phyloP scores from a whole-genome alignment of 1,140 invertebrate species.

The Drosophila murphyi region DNA sequence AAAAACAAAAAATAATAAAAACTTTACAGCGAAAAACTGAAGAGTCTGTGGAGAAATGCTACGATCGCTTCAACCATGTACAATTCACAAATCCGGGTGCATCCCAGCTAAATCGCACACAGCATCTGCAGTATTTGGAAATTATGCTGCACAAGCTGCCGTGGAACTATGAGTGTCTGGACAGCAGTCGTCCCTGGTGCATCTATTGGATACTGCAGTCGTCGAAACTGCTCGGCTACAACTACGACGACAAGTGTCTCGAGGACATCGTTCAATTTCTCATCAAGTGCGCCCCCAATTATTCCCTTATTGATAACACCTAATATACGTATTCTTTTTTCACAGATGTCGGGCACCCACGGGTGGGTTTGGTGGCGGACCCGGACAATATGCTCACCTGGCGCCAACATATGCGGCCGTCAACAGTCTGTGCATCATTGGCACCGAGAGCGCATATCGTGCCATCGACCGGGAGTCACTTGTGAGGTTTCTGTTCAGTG shows the following conservation, averaged over 20 bases:
- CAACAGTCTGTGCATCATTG: conserved; percentile 95
- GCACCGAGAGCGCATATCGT: conserved; percentile 93
- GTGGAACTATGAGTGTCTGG: conserved; percentile 91
- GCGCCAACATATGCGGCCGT: conserved; percentile 99
- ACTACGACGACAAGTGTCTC: conserved; percentile 88
- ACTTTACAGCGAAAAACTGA: conserved; percentile 89
- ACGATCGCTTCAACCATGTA: conserved; percentile 86
- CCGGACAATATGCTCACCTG: conserved; percentile 95
- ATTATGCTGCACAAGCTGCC: conserved; percentile 89
- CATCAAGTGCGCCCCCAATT: conserved; percentile 69
- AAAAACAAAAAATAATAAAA: conserved; percentile 16
- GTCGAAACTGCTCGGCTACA: conserved; percentile 91
- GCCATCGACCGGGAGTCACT: conserved; percentile 93
- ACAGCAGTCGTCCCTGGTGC: conserved; percentile 97
- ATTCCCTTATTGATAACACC: neutral
- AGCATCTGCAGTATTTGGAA: conserved; percentile 89
- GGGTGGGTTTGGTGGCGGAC: conserved; percentile 98
- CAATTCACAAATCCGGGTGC: conserved; percentile 86
- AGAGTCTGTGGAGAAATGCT: conserved; percentile 87
- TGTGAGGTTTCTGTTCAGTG: conserved; percentile 90
- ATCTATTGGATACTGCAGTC: conserved; percentile 98
- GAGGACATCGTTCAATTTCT: conserved; percentile 89
- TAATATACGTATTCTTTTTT: too few species aligned
- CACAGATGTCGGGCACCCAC: conserved; percentile 90
- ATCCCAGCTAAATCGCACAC: conserved; percentile 87